phyloP scores from a whole-genome alignment of 64 coral and sea anemone species.

The Cladopsammia gracilis region DNA sequence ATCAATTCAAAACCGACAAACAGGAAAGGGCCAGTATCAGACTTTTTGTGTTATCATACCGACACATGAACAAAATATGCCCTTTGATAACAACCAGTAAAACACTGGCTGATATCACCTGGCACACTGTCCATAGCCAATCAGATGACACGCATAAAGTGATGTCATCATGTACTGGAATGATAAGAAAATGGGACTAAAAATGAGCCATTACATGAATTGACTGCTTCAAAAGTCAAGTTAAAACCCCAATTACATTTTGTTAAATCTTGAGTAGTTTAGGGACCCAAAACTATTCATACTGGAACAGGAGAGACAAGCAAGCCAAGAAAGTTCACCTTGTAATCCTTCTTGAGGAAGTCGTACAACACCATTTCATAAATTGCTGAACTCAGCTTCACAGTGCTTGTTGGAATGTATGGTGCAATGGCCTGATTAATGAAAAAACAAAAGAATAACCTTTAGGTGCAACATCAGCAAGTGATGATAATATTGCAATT shows the following conservation, averaged over 20 bases:
- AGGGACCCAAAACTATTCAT: not conserved
- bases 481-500: not conserved
- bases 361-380: constrained; percentile 99
- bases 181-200: no score
- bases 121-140: constrained; percentile 17
- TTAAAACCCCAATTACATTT: no score
- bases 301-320: not conserved
- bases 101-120: constrained; percentile 10
- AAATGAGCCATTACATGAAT: no score
- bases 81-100: constrained; percentile 20
- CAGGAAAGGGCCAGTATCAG: constrained; percentile 24
- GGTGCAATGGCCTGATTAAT: constrained; percentile 93
- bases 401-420: constrained; percentile 86
- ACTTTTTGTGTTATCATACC: constrained; percentile 36
- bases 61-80: not conserved
- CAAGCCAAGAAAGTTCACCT: constrained; percentile 48
- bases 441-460: not conserved
- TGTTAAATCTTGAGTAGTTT: not conserved
- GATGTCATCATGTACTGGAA: constrained; percentile 83
- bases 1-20: not conserved
- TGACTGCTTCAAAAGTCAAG: no score
- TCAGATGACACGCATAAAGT: constrained; percentile 91
- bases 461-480: not conserved
- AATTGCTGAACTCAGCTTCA: constrained; percentile 88
- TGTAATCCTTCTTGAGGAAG: constrained; percentile 91